Evolutionary conservation across 2,797 vertebrate genomes (phyloP).

Genomic region (Peromyscus nudipes): DNA sequence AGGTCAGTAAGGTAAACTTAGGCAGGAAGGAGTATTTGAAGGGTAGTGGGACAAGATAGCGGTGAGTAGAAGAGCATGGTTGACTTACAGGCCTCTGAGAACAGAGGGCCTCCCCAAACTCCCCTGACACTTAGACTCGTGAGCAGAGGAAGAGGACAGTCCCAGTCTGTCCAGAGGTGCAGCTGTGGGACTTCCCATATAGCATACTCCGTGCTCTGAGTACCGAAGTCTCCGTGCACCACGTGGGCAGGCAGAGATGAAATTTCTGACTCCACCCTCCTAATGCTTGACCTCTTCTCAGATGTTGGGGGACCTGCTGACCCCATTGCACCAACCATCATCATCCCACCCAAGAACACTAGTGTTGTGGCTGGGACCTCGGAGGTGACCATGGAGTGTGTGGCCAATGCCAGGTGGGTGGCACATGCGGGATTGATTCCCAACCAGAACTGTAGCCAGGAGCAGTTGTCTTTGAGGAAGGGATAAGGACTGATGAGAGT

Average conservation of each 20-base stretch:
- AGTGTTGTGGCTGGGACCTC: slow-evolving; percentile 96
- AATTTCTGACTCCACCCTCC: not conserved
- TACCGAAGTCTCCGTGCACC: rapidly evolving
- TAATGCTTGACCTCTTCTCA: slow-evolving; percentile 82
- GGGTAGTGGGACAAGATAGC: rapidly evolving
- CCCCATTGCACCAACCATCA: slow-evolving; percentile 97
- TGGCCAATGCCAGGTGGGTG: slow-evolving; percentile 96
- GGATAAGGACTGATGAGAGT: rapidly evolving
- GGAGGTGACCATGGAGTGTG: slow-evolving; percentile 97
- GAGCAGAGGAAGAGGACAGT: not conserved
- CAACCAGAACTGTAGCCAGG: rapidly evolving
- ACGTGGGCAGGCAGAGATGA: not conserved
- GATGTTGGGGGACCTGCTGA: slow-evolving; percentile 97
- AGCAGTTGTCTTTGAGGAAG: not conserved
- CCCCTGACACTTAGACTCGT: not conserved
- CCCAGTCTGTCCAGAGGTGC: not conserved
- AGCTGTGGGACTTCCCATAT: not conserved
- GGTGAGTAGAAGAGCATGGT: rapidly evolving
- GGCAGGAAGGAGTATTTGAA: not conserved
- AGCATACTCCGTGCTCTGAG: rapidly evolving
- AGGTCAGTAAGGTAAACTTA: not conserved
- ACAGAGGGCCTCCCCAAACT: not conserved
- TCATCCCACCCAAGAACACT: slow-evolving; percentile 96
- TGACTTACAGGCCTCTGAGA: not conserved
- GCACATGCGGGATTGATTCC: rapidly evolving